Evolutionary conservation across 2,113 vertebrate species (phyloP).

Genomic region (Tympanuchus pallidicinctus): DNA sequence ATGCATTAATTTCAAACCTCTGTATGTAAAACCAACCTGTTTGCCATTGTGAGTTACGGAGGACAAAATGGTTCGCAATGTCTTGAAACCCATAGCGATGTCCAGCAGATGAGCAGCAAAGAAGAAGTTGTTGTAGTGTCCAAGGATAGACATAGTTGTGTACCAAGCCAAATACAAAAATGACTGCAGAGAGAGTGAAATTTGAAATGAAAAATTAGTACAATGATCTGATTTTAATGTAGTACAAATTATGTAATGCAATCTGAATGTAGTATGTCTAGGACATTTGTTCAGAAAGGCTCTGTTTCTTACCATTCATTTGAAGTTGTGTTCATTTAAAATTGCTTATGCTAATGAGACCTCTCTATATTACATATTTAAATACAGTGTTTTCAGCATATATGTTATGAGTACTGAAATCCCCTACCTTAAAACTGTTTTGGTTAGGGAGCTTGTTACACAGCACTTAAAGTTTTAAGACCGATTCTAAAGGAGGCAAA

Average conservation of each 20-base stretch:
- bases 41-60: slow-evolving; percentile 99
- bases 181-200: slow-evolving; percentile 79
- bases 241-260: background rate
- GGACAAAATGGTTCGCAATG: slow-evolving; percentile 93
- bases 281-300: background rate
- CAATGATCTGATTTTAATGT: too few species aligned
- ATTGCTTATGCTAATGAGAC: background rate
- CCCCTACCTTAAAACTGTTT: background rate
- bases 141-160: slow-evolving; percentile 97
- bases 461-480: background rate
- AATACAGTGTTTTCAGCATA: background rate
- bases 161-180: slow-evolving; percentile 98
- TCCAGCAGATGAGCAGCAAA: slow-evolving; percentile 97
- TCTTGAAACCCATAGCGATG: slow-evolving; percentile 99
- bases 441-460: background rate
- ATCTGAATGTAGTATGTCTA: background rate
- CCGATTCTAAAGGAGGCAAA: background rate
- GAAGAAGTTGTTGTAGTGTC: slow-evolving; percentile 99
- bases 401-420: background rate
- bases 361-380: background rate
- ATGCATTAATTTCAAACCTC: background rate
- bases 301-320: background rate
- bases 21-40: slow-evolving; percentile 82
- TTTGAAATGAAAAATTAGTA: background rate
- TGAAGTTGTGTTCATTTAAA: background rate